phyloP scores from a whole-genome alignment of 2,888 invertebrate species.

The Panopea generosa region DNA sequence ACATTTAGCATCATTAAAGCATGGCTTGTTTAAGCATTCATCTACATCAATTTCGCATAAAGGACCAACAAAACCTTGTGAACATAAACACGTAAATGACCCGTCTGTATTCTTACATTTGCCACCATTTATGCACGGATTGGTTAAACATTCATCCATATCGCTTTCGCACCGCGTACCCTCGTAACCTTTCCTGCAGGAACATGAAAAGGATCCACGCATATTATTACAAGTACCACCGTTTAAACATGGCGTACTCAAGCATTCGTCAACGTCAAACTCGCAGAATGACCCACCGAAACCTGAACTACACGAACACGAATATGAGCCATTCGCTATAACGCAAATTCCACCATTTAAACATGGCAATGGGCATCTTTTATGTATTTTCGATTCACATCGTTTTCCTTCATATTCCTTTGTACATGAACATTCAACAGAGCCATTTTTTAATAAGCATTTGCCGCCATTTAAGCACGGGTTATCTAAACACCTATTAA shows the following conservation, averaged over 20 bases:
- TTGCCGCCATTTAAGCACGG: conserved; percentile 21
- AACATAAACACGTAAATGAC: conserved; percentile 30
- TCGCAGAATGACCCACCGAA: conserved; percentile 3
- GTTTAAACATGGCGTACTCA: conserved; percentile 14
- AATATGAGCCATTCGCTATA: conserved; percentile 20
- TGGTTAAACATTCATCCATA: too few species aligned
- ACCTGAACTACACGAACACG: conserved; percentile 24
- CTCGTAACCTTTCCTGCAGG: conserved; percentile 14
- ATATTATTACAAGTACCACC: conserved; percentile 17
- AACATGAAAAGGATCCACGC: conserved; percentile 18
- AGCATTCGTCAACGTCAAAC: conserved; percentile 25
- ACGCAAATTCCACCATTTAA: conserved; percentile 26
- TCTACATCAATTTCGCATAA: conserved; percentile 16
- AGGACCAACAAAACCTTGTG: conserved; percentile 4
- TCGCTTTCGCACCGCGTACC: conserved; percentile 19
- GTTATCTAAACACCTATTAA: conserved; percentile 24
- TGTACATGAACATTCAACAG: conserved; percentile 23
- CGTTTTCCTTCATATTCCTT: conserved; percentile 10
- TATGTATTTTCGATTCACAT: conserved; percentile 29
- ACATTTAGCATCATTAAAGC: conserved; percentile 22
- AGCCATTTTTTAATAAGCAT: conserved; percentile 18
- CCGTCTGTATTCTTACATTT: conserved; percentile 20
- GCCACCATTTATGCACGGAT: too few species aligned
- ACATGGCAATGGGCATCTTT: conserved; percentile 12
- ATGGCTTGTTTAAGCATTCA: conserved; percentile 26